Evolutionary conservation across 2,888 invertebrate species (phyloP), one percentile per base, ranked within the genome.

Genomic region (Antitype chi): DNA sequence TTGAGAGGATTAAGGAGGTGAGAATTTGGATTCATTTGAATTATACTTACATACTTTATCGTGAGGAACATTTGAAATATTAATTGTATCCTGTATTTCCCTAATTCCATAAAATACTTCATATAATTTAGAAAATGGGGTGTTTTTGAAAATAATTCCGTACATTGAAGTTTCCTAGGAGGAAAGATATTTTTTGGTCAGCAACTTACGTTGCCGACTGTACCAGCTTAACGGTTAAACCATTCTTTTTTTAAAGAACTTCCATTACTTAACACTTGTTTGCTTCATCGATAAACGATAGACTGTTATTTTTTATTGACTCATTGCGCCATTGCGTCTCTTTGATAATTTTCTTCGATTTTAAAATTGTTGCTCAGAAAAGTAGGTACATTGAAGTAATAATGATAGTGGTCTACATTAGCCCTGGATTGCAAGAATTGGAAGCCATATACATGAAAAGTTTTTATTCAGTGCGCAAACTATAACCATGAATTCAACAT

Each of bases 1-100:
- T 98, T 80, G 97, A 98, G 43, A 97, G 99, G 87, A 98, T 99
- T 64, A 97, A 98, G 86, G 97, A 98, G 94, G 97, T 98, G 59
- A 85, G 83, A 72, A 28, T 1, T 15, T 23, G 7, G 0, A n/a
- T 49, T 70, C 11, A 13, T 57, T 70, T 59, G 8, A 43, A 11
- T 6, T n/a, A 13, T 8, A 13, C n/a, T n/a, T n/a, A n/a, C n/a
- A n/a, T n/a, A n/a, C 15, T 28, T 64, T 25, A 64, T 49, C 47
- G 1, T 32, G 32, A 20, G 9, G 32, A 20, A 20, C 20, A 32
- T 23, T 20, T 32, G 20, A 32, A 32, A 23, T 1, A 7, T 57
- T 25, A 20, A 28, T 20, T 59, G 17, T 28, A 32, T 32, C 9
- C 28, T 17, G 25, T 6, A 52, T 52, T 52, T 52, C 17, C 7